Percentiles rank a stretch among this genome's conserved stretches.
phyloP scores from a whole-genome alignment of 2,113 vertebrate species.

The Nestor notabilis region DNA sequence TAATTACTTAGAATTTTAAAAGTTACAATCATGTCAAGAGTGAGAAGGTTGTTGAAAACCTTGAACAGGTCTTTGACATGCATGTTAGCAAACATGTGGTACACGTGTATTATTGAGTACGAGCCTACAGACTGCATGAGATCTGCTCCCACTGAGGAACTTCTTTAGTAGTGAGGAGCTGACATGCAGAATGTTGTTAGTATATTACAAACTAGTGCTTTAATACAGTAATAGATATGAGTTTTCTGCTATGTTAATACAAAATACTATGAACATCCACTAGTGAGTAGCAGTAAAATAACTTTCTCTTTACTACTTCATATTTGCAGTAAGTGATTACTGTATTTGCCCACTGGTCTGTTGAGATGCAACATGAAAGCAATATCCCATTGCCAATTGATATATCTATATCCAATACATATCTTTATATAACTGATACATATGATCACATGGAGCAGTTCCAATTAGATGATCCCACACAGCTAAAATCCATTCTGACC shows the following conservation, averaged over 20 bases:
- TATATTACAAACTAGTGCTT: neutral
- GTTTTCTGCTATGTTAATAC: neutral
- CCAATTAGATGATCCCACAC: neutral
- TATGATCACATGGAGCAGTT: neutral
- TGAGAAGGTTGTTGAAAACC: neutral
- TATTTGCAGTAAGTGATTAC: neutral
- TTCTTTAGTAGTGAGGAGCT: neutral
- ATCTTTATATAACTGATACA: neutral
- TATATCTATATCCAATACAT: accelerated
- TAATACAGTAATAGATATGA: neutral
- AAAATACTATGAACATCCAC: neutral
- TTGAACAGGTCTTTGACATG: neutral
- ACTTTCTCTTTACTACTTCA: neutral
- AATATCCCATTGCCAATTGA: neutral
- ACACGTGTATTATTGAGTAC: accelerated
- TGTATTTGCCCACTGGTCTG: neutral
- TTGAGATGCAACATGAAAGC: neutral
- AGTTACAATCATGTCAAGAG: neutral
- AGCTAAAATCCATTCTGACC: neutral
- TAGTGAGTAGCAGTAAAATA: neutral
- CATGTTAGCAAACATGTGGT: neutral
- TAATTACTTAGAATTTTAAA: neutral
- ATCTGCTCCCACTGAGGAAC: neutral
- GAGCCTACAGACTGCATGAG: accelerated
- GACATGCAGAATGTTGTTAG: neutral